Conservation (phyloP, 2,797 vertebrate species). For the Lagorchestes hirsutus region DNA sequence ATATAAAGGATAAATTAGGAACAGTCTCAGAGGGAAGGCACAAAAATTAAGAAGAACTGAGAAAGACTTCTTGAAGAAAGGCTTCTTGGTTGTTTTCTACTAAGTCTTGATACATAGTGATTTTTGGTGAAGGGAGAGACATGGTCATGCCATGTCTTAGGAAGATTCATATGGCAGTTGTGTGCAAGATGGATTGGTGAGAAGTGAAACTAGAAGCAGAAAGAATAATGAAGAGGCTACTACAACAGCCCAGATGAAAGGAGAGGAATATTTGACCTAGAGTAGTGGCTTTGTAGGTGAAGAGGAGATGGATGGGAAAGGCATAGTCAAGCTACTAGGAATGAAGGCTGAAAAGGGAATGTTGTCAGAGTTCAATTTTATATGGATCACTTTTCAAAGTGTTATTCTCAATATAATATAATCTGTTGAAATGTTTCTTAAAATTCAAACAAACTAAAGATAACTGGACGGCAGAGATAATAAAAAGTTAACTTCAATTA, state of each 20-base stretch:
- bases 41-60: neutral
- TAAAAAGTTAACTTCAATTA: neutral
- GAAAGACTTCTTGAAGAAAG: neutral
- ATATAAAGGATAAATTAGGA: neutral
- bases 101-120: neutral
- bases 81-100: neutral
- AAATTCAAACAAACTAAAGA: neutral
- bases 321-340: neutral
- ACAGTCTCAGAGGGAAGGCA: neutral
- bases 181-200: neutral
- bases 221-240: neutral
- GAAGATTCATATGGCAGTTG: neutral
- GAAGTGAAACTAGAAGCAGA: neutral
- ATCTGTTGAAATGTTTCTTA: neutral
- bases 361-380: neutral
- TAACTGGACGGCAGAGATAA: neutral
- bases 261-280: neutral
- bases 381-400: too few relatives aligned
- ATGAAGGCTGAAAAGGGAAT: neutral
- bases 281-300: neutral
- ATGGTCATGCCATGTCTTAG: neutral
- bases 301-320: neutral
- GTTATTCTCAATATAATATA: neutral
- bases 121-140: too few relatives aligned
- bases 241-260: neutral